Evolutionary conservation across 2,888 invertebrate genomes (phyloP).

Genomic region (Archips xylosteana): DNA sequence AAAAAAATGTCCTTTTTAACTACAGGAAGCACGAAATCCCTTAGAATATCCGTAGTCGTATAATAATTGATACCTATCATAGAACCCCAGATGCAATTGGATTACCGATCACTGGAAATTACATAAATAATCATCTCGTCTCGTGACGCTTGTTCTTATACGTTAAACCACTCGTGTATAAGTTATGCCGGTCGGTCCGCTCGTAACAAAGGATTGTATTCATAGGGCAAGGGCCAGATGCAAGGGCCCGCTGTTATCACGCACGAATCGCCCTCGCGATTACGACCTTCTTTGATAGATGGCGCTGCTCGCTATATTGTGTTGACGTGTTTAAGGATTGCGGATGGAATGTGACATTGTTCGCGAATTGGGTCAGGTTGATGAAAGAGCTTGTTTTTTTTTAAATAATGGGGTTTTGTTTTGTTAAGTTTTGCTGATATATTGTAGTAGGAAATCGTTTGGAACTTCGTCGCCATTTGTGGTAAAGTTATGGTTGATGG

Average conservation of each 20-base stretch:
- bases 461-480: neutral
- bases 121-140: no score
- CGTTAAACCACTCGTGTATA: constrained; percentile 18
- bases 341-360: constrained; percentile 8
- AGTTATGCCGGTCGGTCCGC: constrained; percentile 34
- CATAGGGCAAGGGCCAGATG: constrained; percentile 40
- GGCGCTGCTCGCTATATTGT: constrained; percentile 30
- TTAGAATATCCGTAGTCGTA: no score
- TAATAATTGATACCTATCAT: no score
- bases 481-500: neutral
- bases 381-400: constrained; percentile 30
- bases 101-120: no score
- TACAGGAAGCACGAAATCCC: no score
- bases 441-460: neutral
- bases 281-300: constrained; percentile 39
- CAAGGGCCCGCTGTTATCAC: constrained; percentile 44
- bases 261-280: constrained; percentile 40
- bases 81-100: no score
- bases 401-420: constrained; percentile 13
- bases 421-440: neutral
- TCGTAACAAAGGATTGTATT: constrained; percentile 43
- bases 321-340: constrained; percentile 36
- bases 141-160: constrained; percentile 9
- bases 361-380: constrained; percentile 35
- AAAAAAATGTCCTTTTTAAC: no score